Evolutionary conservation across 2,113 vertebrate genomes (phyloP).

Genomic region (Malaclemys terrapin): DNA sequence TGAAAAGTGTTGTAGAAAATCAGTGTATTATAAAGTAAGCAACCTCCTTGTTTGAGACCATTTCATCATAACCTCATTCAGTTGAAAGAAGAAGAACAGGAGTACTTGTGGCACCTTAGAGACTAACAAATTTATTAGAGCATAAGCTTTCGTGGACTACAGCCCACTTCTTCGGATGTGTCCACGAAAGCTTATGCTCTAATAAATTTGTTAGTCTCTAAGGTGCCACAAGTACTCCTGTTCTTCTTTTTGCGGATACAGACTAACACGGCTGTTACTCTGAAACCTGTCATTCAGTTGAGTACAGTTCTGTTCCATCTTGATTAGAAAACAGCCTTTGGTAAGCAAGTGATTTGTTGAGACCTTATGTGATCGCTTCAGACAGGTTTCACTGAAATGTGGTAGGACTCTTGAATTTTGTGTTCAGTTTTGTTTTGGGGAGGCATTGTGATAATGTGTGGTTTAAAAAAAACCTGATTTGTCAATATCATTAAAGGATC

Average conservation of each 20-base stretch:
- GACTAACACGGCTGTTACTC: too few species aligned
- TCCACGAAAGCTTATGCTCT: too few species aligned
- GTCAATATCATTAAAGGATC: background rate
- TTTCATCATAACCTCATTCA: background rate
- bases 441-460: background rate
- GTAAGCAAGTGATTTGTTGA: background rate
- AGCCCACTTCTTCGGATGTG: too few species aligned
- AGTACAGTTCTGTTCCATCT: background rate
- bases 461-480: background rate
- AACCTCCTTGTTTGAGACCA: background rate
- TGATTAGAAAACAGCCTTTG: background rate
- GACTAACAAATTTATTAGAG: too few species aligned
- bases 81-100: too few species aligned
- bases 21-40: background rate
- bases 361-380: background rate
- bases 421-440: conserved; percentile 4
- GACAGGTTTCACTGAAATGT: conserved; percentile 10
- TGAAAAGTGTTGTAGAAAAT: background rate
- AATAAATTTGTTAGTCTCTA: too few species aligned
- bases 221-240: too few species aligned
- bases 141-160: too few species aligned
- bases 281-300: background rate
- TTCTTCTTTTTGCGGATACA: too few species aligned
- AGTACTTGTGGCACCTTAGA: too few species aligned
- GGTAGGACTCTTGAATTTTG: background rate